phyloP scores from a whole-genome alignment of 2,797 vertebrate species.

The Hybognathus amarus region DNA sequence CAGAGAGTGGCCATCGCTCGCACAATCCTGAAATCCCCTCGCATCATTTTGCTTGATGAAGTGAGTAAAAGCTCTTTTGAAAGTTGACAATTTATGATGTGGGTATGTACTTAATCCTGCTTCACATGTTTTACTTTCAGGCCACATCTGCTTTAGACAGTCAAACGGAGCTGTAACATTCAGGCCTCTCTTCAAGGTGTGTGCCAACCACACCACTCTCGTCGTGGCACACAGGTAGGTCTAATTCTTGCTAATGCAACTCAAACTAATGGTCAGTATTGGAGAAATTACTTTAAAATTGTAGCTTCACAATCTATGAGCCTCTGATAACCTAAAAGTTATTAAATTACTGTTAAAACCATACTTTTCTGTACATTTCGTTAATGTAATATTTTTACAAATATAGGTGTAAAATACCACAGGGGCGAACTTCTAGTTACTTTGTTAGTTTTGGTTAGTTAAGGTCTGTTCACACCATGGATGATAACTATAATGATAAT shows the following conservation, averaged over 20 bases:
- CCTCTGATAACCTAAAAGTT: background rate
- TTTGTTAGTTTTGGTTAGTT: background rate
- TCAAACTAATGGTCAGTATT: background rate
- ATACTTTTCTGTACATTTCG: background rate
- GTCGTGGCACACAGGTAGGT: constrained; percentile 90
- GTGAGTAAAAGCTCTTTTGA: constrained; percentile 47
- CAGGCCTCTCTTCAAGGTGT: constrained; percentile 88
- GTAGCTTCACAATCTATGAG: background rate
- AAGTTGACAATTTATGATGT: background rate
- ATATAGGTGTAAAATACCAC: background rate
- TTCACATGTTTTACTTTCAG: constrained; percentile 63
- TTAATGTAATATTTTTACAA: background rate
- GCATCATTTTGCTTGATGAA: constrained; percentile 73
- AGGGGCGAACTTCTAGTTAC: background rate
- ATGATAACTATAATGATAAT: background rate
- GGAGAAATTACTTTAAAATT: background rate
- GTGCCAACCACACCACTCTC: constrained; percentile 84
- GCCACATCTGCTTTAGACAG: constrained; percentile 91
- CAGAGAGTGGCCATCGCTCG: constrained; percentile 90
- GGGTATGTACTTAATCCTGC: background rate
- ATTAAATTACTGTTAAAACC: background rate
- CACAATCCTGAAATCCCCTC: constrained; percentile 79
- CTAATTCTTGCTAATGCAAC: background rate
- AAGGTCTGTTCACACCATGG: background rate
- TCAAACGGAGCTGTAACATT: constrained; percentile 88